phyloP scores from a whole-genome alignment of 1,140 invertebrate genomes.

The Drosophila baimaii region DNA sequence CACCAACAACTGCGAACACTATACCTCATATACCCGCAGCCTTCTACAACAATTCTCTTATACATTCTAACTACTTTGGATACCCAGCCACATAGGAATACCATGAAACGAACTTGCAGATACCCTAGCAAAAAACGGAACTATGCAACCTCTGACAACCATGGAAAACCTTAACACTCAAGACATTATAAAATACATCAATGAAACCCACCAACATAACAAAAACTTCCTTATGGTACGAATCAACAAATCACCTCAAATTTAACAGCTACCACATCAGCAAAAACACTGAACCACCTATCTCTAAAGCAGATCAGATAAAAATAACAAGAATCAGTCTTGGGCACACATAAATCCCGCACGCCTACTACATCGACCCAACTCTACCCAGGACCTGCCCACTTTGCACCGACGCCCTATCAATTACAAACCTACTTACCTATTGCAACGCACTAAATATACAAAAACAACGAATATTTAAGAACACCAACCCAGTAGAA shows the following conservation, averaged over 20 bases:
- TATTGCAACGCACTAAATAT: too few relatives aligned
- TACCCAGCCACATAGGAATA: background rate
- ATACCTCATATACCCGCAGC: constrained; percentile 6
- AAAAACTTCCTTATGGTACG: too few relatives aligned
- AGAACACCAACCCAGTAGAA: too few relatives aligned
- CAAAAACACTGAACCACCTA: background rate
- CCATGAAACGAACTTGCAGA: background rate
- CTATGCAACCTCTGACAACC: too few relatives aligned
- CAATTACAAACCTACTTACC: background rate
- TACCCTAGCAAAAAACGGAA: too few relatives aligned
- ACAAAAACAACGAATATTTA: too few relatives aligned
- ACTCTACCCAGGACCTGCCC: background rate
- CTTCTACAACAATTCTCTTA: constrained; percentile 5
- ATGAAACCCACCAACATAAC: background rate
- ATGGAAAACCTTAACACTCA: background rate
- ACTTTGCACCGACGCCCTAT: background rate
- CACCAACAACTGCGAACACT: constrained; percentile 17
- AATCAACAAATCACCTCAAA: too few relatives aligned
- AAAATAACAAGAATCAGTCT: constrained; percentile 3
- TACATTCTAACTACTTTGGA: background rate
- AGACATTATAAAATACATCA: background rate
- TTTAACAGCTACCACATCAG: too few relatives aligned
- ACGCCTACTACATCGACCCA: background rate
- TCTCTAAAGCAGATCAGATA: background rate
- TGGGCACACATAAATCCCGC: constrained; percentile 5